These are phyloP conservation scores for Jaculus jaculus DNA, from an alignment of 2,113 vertebrate species.

Conservation along the genomic window DNA sequence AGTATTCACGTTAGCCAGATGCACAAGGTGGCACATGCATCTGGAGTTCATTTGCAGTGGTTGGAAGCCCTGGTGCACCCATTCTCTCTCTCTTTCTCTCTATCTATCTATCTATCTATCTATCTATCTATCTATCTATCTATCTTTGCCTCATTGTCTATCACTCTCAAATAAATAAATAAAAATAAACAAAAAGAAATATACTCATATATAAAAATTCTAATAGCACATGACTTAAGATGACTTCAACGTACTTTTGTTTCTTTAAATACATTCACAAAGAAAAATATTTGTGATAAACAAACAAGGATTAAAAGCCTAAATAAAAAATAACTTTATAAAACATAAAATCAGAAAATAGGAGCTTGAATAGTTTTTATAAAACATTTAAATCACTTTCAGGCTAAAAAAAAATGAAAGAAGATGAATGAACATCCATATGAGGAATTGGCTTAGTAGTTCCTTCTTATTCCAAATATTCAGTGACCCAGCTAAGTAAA, in stretches of 20 bases:
- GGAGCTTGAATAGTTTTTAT: not conserved
- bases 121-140: no score
- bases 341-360: not conserved
- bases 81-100: no score
- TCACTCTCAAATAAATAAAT: no score
- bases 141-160: no score
- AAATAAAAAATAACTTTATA: not conserved
- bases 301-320: not conserved
- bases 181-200: no score
- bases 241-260: not conserved
- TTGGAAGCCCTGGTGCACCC: no score
- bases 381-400: not conserved
- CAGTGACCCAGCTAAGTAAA: not conserved
- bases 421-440: not conserved
- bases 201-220: slow-evolving; percentile 5
- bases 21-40: no score
- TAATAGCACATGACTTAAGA: not conserved
- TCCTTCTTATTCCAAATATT: not conserved
- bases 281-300: not conserved
- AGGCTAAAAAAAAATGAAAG: not conserved
- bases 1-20: no score
- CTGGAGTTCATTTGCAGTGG: no score
- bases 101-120: no score
- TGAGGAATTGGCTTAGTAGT: not conserved
- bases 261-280: not conserved